These are phyloP conservation scores for Periophthalmodon schlosseri DNA, from an alignment of 2,113 vertebrate species.

Conservation along the genomic window DNA sequence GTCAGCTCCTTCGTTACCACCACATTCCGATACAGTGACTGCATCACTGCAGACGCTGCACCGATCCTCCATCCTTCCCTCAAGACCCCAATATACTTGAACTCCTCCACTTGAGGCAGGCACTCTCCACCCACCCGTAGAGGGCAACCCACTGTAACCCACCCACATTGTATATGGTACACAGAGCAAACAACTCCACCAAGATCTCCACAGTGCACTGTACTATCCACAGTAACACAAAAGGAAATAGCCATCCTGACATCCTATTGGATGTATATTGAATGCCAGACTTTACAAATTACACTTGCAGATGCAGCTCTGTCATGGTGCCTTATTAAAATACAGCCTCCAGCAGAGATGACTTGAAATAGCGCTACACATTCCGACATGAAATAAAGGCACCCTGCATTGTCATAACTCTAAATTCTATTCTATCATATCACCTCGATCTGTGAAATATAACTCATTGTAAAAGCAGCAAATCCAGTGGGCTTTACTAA, in stretches of 20 bases:
- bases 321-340: slow-evolving; percentile 2
- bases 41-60: no score
- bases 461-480: slow-evolving; percentile 1
- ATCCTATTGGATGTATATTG: neutral
- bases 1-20: no score
- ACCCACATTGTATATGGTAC: neutral
- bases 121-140: no score
- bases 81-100: no score
- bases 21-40: no score
- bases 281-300: neutral
- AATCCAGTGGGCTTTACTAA: slow-evolving; percentile 21
- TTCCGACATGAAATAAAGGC: slow-evolving; percentile 18
- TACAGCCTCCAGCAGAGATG: neutral
- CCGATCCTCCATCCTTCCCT: no score
- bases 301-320: slow-evolving; percentile 13
- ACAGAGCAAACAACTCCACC: no score
- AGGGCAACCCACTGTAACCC: neutral
- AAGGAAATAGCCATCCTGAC: neutral
- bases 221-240: neutral
- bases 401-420: neutral
- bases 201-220: neutral
- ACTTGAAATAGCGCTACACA: neutral
- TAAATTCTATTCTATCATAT: slow-evolving; percentile 11
- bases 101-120: no score
- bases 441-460: slow-evolving; percentile 1